Base-by-base conservation (phyloP, 2,113 vertebrate genomes). In the Syngnathus scovelli region DNA sequence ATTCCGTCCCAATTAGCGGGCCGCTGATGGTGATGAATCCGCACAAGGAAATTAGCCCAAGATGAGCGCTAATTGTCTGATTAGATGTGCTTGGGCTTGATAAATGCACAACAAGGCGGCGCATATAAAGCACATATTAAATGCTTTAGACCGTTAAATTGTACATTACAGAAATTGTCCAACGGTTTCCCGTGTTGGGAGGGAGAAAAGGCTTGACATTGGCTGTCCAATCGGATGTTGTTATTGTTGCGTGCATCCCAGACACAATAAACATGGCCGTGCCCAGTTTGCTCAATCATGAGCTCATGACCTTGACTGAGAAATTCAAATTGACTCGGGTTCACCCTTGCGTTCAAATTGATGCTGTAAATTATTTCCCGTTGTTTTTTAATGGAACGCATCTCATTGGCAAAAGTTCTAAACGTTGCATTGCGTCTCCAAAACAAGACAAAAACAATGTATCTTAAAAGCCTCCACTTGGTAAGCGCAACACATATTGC, bases 141-240 rank as follows among this genome's bases (percentile, higher is more conserved):
- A 68, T 61, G 82, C 79, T 85, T 81, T 84, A 79, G 70, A 87
- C 75, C 81, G 81, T 87, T 82, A 86, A 86, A 89, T 84, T 82
- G 80, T 80, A 86, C 81, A 87, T 83, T 81, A 83, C 74, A 80
- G 66, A 58, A 77, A 62, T 78, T 82, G 72, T 80, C 74, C 71
- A 72, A 71, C 69, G 84, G 71, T 56, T 56, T 54, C 19, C 51
- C 23, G 3, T 33, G 27, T 19, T 9, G 19, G 1, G 49, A 10
- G 18, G 19, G n/a, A 62, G 11, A 23, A 43, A 61, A 44, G 8
- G 58, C 76, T 74, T 58, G 69, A 58, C 61, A 54, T 69, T 75
- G 44, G 71, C 78, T 77, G 5, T 78, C 64, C 70, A 52, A 21
- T 65, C 43, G 70, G 66, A 52, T 67, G 64, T 68, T 75, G 54